Evolutionary conservation across 2,888 invertebrate genomes (phyloP), one percentile per base, ranked within the genome.

Genomic region (Micoletzkya japonica): DNA sequence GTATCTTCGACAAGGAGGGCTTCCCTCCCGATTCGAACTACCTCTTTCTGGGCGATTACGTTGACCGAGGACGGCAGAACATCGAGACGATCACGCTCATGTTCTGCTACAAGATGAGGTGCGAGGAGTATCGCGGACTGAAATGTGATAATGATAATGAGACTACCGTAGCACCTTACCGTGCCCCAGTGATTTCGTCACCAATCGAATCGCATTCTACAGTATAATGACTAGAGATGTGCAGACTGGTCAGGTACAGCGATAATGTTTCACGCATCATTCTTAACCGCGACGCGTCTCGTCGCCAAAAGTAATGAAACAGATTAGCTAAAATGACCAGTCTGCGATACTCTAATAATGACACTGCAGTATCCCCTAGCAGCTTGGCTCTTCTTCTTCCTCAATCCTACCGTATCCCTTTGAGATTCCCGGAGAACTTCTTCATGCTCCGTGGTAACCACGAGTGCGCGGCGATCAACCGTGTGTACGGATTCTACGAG

Each of bases 401-500:
- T 44, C 10, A 44, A 10, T 20, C 20, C 44, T 44, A 44, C 44
- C 44, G 44, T 44, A 44, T 44, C 44, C 44, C 44, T 44, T 81
- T 81, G 75, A 79, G 73, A 60, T 77, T 77, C 70, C 77, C 80
- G 24, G 80, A 81, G 70, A 80, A 78, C 74, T 81, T 81, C 73
- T 81, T 81, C 78, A 79, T 81, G 79, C 76, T 81, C 14, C 81
- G 81, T 57, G 81, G 81, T 32, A 81, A 81, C 72, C 81, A 81
- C 75, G 81, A 81, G 64, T 79, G 79, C 63, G 79, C 79, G 20
- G 78, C 78, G 44, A 81, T 81, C 75, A 81, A 81, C 70, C 78
- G 81, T 34, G 81, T 81, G 67, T 81, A 81, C 71, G 81, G 81
- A 1, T 81, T 81, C 77, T 79, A 76, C 72, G 81, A 79, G 70